Evolutionary conservation across 2,113 vertebrate species (phyloP), one percentile per base, ranked within the genome.

Genomic region (Gavia stellata): DNA sequence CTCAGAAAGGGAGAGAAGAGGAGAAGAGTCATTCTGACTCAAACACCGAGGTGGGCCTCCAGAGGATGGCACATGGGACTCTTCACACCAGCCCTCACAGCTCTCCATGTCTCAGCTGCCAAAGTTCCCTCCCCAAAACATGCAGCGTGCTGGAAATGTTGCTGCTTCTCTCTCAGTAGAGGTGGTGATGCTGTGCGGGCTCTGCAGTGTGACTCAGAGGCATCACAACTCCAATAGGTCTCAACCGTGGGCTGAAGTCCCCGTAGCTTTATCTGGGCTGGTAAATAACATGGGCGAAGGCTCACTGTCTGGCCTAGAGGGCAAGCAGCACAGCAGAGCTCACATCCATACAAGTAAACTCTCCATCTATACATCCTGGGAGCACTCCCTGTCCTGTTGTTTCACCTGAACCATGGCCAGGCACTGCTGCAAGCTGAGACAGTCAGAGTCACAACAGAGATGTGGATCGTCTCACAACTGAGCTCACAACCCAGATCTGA

Each of bases 11-110:
- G 40, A 94, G 45, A 82, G 72, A 67, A 44, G 59, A 78, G n/a
- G 12, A 82, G 59, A 34, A 53, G 78, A 96, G 70, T 96, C 94
- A 91, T 91, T 81, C 90, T 96, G 90, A 97, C 87, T 95, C 92
- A 95, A 85, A 89, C 31, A 49, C 31, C 3, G 1, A 75, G 78
- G 62, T 82, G 49, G 40, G 34, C n/a, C 90, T 96, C 81, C 58
- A 68, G 84, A 94, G 87, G 62, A 62, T 45, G 61, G 78, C 71
- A 85, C 34, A 21, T 9, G 53, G 66, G 84, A 88, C 66, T 45
- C 45, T 67, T 45, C 11, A 14, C 61, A 86, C 61, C 52, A 86
- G 66, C 47, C 36, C 36, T 89, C 5, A 1, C 24, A 79, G 25
- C 20, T 91, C 81, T 79, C 53, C 17, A 3, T 25, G 9, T 67